phyloP scores from a whole-genome alignment of 1,140 invertebrate species.

The Platyscapa corneri region DNA sequence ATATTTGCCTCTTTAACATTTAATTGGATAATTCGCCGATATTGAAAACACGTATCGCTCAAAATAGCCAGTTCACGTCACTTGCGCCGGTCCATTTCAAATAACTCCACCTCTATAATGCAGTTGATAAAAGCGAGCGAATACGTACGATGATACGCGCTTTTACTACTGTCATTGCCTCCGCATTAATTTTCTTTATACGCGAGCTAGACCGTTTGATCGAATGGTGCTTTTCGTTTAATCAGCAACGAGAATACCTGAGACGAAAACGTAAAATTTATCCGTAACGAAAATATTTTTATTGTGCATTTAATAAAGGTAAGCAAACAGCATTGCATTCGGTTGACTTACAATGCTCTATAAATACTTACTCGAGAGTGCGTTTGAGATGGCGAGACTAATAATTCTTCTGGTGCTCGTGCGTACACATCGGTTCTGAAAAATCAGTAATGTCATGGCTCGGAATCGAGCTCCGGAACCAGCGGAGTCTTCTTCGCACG shows the following conservation, averaged over 20 bases:
- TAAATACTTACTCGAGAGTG: too few species aligned
- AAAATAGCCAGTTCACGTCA: not conserved
- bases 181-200: not conserved
- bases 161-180: too few species aligned
- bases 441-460: not conserved
- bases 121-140: not conserved
- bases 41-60: not conserved
- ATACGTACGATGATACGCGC: not conserved
- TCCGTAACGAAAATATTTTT: too few species aligned
- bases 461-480: not conserved
- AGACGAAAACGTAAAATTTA: too few species aligned
- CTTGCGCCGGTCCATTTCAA: not conserved
- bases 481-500: not conserved
- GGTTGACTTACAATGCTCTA: too few species aligned
- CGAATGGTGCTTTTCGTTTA: not conserved
- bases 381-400: too few species aligned
- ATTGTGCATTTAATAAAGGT: too few species aligned
- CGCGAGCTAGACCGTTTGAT: not conserved
- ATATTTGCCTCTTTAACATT: not conserved
- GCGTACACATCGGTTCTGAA: not conserved
- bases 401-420: too few species aligned
- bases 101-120: not conserved
- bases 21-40: not conserved
- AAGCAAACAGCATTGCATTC: too few species aligned
- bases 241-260: too few species aligned